Base-by-base conservation (phyloP, 2,113 vertebrate genomes). In the Telmatochromis sp. region DNA sequence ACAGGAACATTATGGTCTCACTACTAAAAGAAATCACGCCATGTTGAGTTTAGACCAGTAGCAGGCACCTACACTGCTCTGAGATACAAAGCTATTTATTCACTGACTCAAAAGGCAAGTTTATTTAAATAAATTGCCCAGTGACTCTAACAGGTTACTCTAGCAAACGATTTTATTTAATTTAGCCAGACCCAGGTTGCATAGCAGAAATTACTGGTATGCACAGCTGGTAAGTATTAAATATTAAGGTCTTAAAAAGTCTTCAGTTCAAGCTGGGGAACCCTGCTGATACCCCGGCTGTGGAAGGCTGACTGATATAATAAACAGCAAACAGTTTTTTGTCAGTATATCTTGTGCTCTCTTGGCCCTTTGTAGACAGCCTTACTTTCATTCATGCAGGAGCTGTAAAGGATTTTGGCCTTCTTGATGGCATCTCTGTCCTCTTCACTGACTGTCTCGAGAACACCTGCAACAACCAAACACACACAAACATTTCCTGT, bases 331-430 rank as follows among this genome's bases (percentile, higher is more conserved):
- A 33, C 45, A 21, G 5, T 19, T 51, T 78, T 78, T 78, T 51
- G 26, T 78, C 73, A 78, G 10, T 31, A 8, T 78, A 50, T 75
- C 73, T 51, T 31, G 11, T 51, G 26, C 45, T 78, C 47, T 78
- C 26, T n/a, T 51, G 26, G 10, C 45, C 17, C 73, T 78, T 51
- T 33, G 45, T 6, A 73, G 7, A 33, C 54, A n/a, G 31, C 81
- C 98, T 98, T 95, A 99, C 98, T 98, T 86, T 99, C 97, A 37
- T 99, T 98, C 97, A 99, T 98, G 96, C 98, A 99, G 68, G 99
- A 99, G 87, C 91, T 97, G 93, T 99, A 99, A 15, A 99, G 97
- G 53, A 90, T 93, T 95, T 98, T 99, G 80, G 98, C 98, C 93
- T 99, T 99, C 93, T 87, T 96, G 92, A 98, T 97, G 23, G 98